Percentiles rank a stretch among this genome's conserved stretches.
Conservation (phyloP, 1,140 invertebrate species). For the Bombus confusus region DNA sequence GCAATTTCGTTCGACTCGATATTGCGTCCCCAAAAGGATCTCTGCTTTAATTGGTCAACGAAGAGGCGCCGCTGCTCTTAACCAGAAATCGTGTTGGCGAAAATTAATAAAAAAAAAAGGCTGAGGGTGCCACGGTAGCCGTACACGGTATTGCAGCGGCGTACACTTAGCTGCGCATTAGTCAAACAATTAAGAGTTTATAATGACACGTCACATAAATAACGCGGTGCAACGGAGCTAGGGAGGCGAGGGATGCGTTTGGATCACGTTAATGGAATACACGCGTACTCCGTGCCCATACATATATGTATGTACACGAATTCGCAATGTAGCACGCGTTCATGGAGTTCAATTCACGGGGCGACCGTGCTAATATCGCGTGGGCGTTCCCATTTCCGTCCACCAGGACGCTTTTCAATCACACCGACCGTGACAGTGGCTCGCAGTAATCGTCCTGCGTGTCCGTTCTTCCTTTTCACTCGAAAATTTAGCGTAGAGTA, state of each 20-base stretch:
- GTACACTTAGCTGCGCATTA: constrained; percentile 75
- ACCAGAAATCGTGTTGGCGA: constrained; percentile 41
- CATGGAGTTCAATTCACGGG: constrained; percentile 62
- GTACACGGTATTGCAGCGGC: constrained; percentile 3
- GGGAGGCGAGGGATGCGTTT: constrained; percentile 34
- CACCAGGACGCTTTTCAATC: constrained; percentile 61
- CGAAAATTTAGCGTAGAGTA: neutral
- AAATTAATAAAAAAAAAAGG: constrained; percentile 1
- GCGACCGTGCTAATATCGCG: constrained; percentile 64
- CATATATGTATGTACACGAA: constrained; percentile 56
- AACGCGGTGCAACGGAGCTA: constrained; percentile 62
- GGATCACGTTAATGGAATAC: constrained; percentile 69
- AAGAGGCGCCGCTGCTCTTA: constrained; percentile 19
- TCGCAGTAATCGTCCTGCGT: constrained; percentile 48
- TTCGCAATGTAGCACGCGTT: constrained; percentile 56
- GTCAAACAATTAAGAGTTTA: constrained; percentile 81
- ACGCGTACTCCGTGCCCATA: constrained; percentile 24
- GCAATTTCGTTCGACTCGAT: constrained; percentile 25
- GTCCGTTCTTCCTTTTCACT: too few species aligned
- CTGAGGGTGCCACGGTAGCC: neutral
- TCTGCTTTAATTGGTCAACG: constrained; percentile 36
- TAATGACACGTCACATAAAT: constrained; percentile 82
- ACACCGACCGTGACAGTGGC: constrained; percentile 44
- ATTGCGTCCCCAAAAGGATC: constrained; percentile 18
- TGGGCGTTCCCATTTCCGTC: constrained; percentile 77